Conservation (phyloP, 1,140 invertebrate genomes). For the Leptinotarsa undecemlineata region DNA sequence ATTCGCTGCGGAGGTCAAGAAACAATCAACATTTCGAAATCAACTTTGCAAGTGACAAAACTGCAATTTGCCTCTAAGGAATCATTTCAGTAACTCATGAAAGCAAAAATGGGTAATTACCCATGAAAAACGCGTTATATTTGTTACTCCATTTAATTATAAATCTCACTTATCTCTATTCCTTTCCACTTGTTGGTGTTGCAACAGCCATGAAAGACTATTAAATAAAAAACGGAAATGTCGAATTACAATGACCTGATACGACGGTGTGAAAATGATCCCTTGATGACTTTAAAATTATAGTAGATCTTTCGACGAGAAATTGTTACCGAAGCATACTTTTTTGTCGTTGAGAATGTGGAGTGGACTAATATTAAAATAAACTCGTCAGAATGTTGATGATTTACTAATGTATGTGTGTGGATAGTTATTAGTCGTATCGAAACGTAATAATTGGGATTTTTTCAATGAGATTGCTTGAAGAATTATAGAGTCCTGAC, state of each 20-base stretch:
- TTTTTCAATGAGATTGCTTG: no score
- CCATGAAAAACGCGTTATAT: neutral
- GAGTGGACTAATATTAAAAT: neutral
- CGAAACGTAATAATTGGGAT: neutral
- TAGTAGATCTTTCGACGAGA: slow-evolving; percentile 32
- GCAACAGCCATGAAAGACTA: slow-evolving; percentile 40
- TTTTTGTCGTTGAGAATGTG: slow-evolving; percentile 15
- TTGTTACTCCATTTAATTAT: slow-evolving; percentile 1
- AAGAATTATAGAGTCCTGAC: no score
- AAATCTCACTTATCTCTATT: neutral
- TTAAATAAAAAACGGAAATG: slow-evolving; percentile 55
- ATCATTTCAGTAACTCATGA: neutral
- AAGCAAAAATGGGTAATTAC: slow-evolving; percentile 7
- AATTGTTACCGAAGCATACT: slow-evolving; percentile 32
- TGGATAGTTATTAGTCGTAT: neutral
- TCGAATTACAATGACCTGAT: slow-evolving; percentile 51
- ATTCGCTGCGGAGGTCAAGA: no score
- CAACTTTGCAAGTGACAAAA: no score
- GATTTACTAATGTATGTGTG: neutral
- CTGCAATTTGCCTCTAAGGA: no score
- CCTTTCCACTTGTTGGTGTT: neutral
- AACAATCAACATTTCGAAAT: no score
- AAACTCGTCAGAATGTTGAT: neutral
- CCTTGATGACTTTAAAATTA: slow-evolving; percentile 55
- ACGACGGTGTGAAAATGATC: slow-evolving; percentile 51